Evolutionary conservation across 2,113 vertebrate genomes (phyloP).

Genomic region (Hyla sarda): DNA sequence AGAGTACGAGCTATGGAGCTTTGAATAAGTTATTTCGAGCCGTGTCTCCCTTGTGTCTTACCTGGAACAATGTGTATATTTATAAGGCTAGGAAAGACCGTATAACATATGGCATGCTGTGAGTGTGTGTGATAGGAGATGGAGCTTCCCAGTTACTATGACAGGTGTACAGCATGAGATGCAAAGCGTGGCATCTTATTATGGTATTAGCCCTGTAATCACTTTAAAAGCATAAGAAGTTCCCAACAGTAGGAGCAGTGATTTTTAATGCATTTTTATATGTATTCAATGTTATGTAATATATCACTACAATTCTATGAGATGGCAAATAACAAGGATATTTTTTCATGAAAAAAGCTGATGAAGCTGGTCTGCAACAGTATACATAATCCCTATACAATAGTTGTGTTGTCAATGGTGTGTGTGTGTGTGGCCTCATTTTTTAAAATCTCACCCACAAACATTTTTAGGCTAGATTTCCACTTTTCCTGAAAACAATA

Average conservation of each 20-base stretch:
- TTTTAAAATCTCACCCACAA: too few relatives aligned
- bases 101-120: conserved; percentile 44
- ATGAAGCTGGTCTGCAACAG: too few relatives aligned
- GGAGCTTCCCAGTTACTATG: conserved; percentile 1
- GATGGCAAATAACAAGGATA: too few relatives aligned
- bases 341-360: too few relatives aligned
- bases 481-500: too few relatives aligned
- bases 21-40: conserved; percentile 48
- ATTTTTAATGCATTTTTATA: neutral
- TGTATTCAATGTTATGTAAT: neutral
- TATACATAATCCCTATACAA: too few relatives aligned
- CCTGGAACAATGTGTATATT: conserved; percentile 54
- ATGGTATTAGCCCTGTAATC: conserved; percentile 15
- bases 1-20: neutral
- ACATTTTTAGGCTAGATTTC: too few relatives aligned
- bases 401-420: too few relatives aligned
- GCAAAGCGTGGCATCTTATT: neutral
- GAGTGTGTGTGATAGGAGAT: neutral
- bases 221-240: conserved; percentile 5
- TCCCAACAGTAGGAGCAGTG: neutral
- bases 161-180: conserved; percentile 25
- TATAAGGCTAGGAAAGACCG: conserved; percentile 46
- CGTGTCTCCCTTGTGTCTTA: conserved; percentile 44
- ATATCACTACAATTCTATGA: too few relatives aligned
- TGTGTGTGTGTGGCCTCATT: too few relatives aligned